These are phyloP conservation scores for Coleophora flavipennella DNA, from an alignment of 2,888 invertebrate genomes.

Conservation along the genomic window DNA sequence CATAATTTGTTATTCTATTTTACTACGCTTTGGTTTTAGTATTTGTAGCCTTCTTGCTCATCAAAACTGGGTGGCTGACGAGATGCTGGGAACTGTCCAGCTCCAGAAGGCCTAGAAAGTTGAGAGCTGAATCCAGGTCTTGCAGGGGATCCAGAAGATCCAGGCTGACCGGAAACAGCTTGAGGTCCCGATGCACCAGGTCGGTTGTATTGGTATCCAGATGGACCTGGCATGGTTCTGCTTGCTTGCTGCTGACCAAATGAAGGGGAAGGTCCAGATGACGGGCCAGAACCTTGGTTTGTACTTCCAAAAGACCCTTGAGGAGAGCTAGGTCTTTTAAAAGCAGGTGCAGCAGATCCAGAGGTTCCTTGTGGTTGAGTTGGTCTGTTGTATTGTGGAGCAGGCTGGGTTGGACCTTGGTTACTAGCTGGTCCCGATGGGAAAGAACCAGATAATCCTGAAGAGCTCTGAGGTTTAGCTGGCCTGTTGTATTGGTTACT, in stretches of 20 bases:
- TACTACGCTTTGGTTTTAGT: constrained; percentile 45
- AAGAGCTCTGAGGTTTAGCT: constrained; percentile 6
- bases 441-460: constrained; percentile 6
- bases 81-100: constrained; percentile 43
- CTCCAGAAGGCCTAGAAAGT: constrained; percentile 15
- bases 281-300: not conserved
- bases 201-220: constrained; percentile 28
- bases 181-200: constrained; percentile 17
- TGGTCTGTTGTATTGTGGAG: constrained; percentile 7
- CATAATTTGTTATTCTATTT: constrained; percentile 20
- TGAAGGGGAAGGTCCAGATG: not conserved
- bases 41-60: constrained; percentile 59
- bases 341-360: constrained; percentile 7
- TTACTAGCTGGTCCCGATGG: not conserved
- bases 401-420: not conserved
- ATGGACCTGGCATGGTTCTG: constrained; percentile 17
- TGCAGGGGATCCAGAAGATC: constrained; percentile 4
- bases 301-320: constrained; percentile 14
- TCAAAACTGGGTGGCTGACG: constrained; percentile 60
- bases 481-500: not conserved
- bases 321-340: constrained; percentile 5
- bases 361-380: constrained; percentile 15
- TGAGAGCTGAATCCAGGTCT: constrained; percentile 4
- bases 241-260: constrained; percentile 9
- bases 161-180: constrained; percentile 7